A percentile compares a stretch with the other conserved stretches of the same genome.
Evolutionary conservation across 2,888 invertebrate genomes (phyloP).

Genomic region (Mellilla xanthometata): DNA sequence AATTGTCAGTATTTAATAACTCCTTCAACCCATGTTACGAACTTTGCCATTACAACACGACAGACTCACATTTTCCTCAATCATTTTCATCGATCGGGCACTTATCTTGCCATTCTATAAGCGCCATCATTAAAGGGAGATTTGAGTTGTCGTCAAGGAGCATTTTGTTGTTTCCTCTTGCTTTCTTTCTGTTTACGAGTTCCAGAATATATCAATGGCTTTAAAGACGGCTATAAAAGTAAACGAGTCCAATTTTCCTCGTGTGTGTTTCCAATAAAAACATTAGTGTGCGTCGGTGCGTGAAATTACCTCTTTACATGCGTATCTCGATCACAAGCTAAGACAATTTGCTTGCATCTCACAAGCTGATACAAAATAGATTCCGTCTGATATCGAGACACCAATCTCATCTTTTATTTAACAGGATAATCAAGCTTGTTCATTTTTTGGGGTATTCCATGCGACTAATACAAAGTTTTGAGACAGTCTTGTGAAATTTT

Average conservation of each 20-base stretch:
- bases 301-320: conserved; percentile 50
- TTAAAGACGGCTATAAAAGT: conserved; percentile 43
- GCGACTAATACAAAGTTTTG: no score
- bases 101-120: conserved; percentile 27
- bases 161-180: conserved; percentile 28
- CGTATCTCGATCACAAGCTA: conserved; percentile 18
- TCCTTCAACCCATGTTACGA: background rate
- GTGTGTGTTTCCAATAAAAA: conserved; percentile 52
- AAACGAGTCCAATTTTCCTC: conserved; percentile 47
- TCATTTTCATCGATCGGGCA: conserved; percentile 22
- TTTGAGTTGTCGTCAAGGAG: conserved; percentile 29
- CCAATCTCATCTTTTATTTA: no score
- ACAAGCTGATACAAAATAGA: background rate
- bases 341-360: conserved; percentile 2
- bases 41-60: conserved; percentile 15
- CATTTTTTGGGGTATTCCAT: no score
- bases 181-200: conserved; percentile 24
- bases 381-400: no score
- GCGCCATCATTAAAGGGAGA: conserved; percentile 31
- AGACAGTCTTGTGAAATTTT: no score
- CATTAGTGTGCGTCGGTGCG: conserved; percentile 51
- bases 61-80: conserved; percentile 19
- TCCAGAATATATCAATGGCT: conserved; percentile 45
- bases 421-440: no score
- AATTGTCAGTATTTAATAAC: no score